Evolutionary conservation across 2,888 invertebrate species (phyloP), one percentile per base, ranked within the genome.

Genomic region (Oscheius onirici): DNA sequence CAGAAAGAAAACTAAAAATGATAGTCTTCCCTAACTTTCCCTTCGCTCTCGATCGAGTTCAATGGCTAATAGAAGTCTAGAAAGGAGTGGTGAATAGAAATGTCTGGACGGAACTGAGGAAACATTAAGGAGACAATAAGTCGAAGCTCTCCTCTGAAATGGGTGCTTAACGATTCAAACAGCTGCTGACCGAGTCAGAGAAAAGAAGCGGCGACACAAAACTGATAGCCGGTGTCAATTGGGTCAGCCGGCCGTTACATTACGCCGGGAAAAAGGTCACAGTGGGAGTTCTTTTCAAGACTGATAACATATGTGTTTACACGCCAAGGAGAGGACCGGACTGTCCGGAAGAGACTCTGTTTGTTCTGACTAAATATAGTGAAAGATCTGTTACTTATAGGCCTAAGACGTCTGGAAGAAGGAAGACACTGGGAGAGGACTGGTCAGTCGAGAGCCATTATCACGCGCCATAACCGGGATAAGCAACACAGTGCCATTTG

Each of bases 161-260:
- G 8, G 8, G 34, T 34, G 3, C 34, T 34, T 6, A 34, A 34
- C 34, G 34, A 57, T 15, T 15, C n/a, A 28, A 57, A 57, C 34
- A 40, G 34, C 40, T 17, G 28, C 17, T 40, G 34, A 34, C 1
- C 3, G 55, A 55, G 28, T 34, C 17, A 57, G 22, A 22, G 11
- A 8, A 24, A 15, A 52, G 13, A 52, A 52, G 24, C 15, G 20
- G 52, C 24, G 13, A n/a, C n/a, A 5, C 34, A n/a, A n/a, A 17
- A 55, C 43, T 60, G 60, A 60, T 60, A 60, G 60, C 60, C 60
- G 44, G 44, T 60, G 60, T 60, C 60, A 60, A 60, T 60, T 60
- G 60, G 60, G 60, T 60, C 60, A 60, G 26, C 22, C 60, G 60
- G 60, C 60, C 60, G 60, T 60, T 60, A 60, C 60, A 60, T 60